phyloP scores from a whole-genome alignment of 2,797 vertebrate genomes.

The Coranthus polyacanthus region DNA sequence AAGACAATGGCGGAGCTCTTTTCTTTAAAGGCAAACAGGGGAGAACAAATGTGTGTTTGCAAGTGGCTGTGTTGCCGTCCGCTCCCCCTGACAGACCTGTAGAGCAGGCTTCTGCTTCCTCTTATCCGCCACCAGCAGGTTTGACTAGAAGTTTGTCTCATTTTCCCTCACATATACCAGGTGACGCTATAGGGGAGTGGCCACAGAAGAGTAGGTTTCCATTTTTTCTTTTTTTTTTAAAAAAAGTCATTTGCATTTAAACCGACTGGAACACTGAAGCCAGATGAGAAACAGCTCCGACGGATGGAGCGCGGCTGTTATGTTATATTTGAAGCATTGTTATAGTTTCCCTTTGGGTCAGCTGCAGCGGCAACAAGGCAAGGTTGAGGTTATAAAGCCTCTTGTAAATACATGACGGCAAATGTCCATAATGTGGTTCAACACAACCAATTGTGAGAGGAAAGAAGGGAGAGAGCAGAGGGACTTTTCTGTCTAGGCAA shows the following conservation, averaged over 20 bases:
- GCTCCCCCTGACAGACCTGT: constrained; percentile 69
- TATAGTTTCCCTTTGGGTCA: constrained; percentile 6
- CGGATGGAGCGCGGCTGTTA: background rate
- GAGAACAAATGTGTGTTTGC: constrained; percentile 61
- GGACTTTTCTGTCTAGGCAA: too few relatives aligned
- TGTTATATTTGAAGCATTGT: background rate
- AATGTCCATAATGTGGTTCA: constrained; percentile 6
- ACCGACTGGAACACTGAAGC: constrained; percentile 22
- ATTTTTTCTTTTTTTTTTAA: constrained; percentile 28
- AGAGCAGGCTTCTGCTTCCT: constrained; percentile 56
- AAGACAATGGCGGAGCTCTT: constrained; percentile 27
- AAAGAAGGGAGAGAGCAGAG: too few relatives aligned
- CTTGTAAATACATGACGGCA: constrained; percentile 22
- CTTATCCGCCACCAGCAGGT: constrained; percentile 75
- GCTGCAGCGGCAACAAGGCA: background rate
- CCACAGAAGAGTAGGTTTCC: constrained; percentile 9
- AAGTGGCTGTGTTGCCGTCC: constrained; percentile 40
- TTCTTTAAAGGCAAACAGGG: constrained; percentile 33
- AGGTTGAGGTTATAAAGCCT: constrained; percentile 6
- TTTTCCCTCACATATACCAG: constrained; percentile 60
- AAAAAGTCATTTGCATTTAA: constrained; percentile 58
- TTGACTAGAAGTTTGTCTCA: constrained; percentile 69
- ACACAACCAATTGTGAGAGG: constrained; percentile 3
- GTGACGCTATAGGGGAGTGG: constrained; percentile 59
- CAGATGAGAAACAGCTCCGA: background rate